Conservation (phyloP, 2,113 vertebrate species). For the Eubucco bourcierii region DNA sequence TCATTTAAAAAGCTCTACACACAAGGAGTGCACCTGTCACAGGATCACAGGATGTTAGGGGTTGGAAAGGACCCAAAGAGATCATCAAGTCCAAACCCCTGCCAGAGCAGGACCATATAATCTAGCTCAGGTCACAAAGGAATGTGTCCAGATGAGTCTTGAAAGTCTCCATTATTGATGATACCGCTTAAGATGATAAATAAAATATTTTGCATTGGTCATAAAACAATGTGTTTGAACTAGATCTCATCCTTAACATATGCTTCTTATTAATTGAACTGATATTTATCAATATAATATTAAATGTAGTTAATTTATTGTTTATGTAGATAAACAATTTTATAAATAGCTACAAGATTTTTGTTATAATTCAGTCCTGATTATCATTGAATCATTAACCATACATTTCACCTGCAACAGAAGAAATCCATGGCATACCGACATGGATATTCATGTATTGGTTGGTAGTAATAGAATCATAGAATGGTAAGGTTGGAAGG, state of each 20-base stretch:
- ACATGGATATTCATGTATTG: background rate
- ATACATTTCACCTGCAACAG: slow-evolving; percentile 43
- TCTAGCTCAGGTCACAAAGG: too few relatives aligned
- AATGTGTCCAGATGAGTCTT: too few relatives aligned
- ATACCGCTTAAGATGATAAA: background rate
- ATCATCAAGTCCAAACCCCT: too few relatives aligned
- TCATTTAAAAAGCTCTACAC: background rate
- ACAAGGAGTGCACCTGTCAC: background rate
- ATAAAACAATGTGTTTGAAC: background rate
- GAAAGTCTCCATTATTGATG: background rate
- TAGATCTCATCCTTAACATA: background rate
- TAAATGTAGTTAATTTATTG: slow-evolving; percentile 60
- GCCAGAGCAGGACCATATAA: too few relatives aligned
- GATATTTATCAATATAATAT: slow-evolving; percentile 52
- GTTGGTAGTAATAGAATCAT: too few relatives aligned
- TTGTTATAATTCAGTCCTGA: slow-evolving; percentile 54
- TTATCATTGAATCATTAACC: slow-evolving; percentile 54
- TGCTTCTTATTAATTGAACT: background rate
- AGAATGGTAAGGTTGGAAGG: too few relatives aligned
- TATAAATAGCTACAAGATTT: slow-evolving; percentile 49
- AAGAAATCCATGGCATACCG: slow-evolving; percentile 42
- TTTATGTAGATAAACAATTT: slow-evolving; percentile 35
- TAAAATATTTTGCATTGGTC: background rate
- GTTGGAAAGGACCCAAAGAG: too few relatives aligned
- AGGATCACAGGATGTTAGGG: too few relatives aligned